phyloP scores from a whole-genome alignment of 2,888 invertebrate genomes.

The Cantharis rustica region DNA sequence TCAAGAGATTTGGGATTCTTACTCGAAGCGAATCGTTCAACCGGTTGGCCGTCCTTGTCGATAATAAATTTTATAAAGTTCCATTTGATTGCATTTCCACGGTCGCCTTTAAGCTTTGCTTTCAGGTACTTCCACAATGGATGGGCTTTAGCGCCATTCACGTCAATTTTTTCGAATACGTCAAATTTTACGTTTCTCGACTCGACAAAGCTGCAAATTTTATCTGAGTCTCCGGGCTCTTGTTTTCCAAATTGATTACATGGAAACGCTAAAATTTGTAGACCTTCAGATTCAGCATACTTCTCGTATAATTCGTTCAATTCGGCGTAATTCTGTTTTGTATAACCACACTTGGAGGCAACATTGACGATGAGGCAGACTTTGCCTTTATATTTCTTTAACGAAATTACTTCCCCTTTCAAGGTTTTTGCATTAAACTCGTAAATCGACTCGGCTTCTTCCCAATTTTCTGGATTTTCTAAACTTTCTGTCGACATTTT shows the following conservation, averaged over 20 bases:
- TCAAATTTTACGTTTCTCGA: constrained; percentile 72
- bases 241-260: constrained; percentile 83
- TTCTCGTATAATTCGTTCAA: constrained; percentile 76
- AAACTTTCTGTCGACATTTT: constrained; percentile 30
- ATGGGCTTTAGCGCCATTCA: constrained; percentile 67
- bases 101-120: constrained; percentile 57
- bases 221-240: constrained; percentile 68
- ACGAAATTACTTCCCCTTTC: constrained; percentile 77
- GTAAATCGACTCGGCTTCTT: constrained; percentile 74
- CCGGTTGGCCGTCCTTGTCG: constrained; percentile 71
- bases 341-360: constrained; percentile 85
- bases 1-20: constrained; percentile 43
- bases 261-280: constrained; percentile 82
- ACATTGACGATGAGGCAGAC: constrained; percentile 87
- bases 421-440: constrained; percentile 81
- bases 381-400: constrained; percentile 81
- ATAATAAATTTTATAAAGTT: constrained; percentile 87
- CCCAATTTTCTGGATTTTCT: constrained; percentile 59
- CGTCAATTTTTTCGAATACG: constrained; percentile 72
- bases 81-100: constrained; percentile 78
- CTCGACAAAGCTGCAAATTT: constrained; percentile 66
- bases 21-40: constrained; percentile 65
- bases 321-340: constrained; percentile 82
- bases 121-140: constrained; percentile 72
- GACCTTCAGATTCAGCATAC: constrained; percentile 72